Conservation (phyloP, 2,888 invertebrate genomes). For the Criorhina ranunculi region DNA sequence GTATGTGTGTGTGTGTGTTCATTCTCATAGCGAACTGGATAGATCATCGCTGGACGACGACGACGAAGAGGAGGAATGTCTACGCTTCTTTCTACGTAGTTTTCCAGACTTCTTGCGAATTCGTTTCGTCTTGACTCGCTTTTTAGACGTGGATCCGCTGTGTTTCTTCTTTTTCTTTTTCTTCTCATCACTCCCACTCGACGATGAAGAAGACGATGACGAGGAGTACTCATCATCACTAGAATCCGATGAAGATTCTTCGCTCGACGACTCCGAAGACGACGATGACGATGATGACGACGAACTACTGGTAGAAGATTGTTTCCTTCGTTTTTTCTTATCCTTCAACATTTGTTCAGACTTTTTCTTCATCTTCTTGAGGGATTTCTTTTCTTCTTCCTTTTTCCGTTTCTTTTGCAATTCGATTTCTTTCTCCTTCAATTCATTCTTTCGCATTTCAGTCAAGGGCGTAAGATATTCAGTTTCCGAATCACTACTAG, state of each 20-base stretch:
- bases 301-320: conserved; percentile 56
- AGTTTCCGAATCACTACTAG: conserved; percentile 93
- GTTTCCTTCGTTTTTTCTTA: conserved; percentile 61
- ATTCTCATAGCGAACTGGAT: conserved; percentile 58
- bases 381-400: conserved; percentile 64
- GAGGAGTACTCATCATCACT: conserved; percentile 83
- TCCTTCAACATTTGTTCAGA: conserved; percentile 33
- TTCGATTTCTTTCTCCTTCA: conserved; percentile 89
- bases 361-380: conserved; percentile 74
- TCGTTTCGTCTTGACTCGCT: conserved; percentile 78
- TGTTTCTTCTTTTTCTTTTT: conserved; percentile 82
- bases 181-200: conserved; percentile 81
- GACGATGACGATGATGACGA: conserved; percentile 77
- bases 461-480: conserved; percentile 94
- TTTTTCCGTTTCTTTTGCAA: conserved; percentile 75
- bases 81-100: conserved; percentile 80
- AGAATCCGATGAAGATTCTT: conserved; percentile 80
- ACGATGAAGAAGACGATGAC: conserved; percentile 77
- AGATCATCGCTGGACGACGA: conserved; percentile 47
- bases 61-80: conserved; percentile 57
- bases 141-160: conserved; percentile 67
- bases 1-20: background rate
- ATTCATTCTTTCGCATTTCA: conserved; percentile 90
- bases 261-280: conserved; percentile 52
- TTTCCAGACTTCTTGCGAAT: conserved; percentile 81